phyloP scores from a whole-genome alignment of 2,113 vertebrate species.

The Erythrocercus mccallii region DNA sequence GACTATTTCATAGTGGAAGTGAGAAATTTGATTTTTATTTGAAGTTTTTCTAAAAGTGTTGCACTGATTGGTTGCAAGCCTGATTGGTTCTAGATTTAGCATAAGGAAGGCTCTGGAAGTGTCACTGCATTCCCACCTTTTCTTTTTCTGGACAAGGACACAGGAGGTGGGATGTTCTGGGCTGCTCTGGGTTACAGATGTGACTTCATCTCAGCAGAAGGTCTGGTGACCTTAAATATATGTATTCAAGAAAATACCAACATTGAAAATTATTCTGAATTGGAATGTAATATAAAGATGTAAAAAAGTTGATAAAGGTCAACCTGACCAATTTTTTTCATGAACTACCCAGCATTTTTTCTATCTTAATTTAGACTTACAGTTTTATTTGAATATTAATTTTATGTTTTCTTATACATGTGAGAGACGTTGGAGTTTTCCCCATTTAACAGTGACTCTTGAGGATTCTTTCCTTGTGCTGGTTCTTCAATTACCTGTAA shows the following conservation, averaged over 20 bases:
- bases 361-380: background rate
- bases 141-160: background rate
- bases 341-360: background rate
- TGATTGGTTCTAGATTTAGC: background rate
- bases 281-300: background rate
- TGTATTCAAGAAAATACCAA: background rate
- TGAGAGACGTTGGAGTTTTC: background rate
- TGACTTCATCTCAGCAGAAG: background rate
- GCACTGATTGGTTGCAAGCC: background rate
- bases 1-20: background rate
- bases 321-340: background rate
- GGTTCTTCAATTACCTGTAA: background rate
- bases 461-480: background rate
- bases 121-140: background rate
- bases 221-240: background rate
- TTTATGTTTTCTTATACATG: background rate
- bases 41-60: background rate
- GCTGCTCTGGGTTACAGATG: background rate
- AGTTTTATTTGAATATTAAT: background rate
- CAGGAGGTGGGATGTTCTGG: background rate
- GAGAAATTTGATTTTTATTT: conserved; percentile 14
- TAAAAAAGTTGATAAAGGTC: background rate
- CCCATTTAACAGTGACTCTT: background rate
- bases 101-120: background rate
- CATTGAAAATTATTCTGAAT: background rate